Base-by-base conservation (phyloP, 2,113 vertebrate genomes). In the Gobius niger region DNA sequence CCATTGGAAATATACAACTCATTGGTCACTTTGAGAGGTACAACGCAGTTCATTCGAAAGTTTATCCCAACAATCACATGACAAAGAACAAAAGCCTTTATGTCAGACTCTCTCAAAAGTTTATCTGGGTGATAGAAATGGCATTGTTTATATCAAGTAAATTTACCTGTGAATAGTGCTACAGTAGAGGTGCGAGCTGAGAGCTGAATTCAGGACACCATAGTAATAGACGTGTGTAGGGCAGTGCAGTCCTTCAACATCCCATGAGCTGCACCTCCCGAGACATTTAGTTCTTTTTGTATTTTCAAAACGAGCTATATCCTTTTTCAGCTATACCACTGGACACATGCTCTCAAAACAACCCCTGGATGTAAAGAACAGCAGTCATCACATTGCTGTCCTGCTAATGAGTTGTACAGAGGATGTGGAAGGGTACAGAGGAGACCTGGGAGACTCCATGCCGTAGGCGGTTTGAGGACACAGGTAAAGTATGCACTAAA, bases 291-390 rank as follows among this genome's bases (percentile, higher is more conserved):
- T 50, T 60, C 42, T 61, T 52, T 54, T 60, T 40, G 47, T 8
- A 11, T 44, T 14, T 15, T 56, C 54, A 68, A 51, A 68, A 77
- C 14, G 57, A 72, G 24, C 61, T 60, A 3, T 34, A 34, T 34
- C 24, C 24, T 34, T 3, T 2, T 34, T 34, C 57, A 7, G 6
- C 65, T 67, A 63, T 63, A 80, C 72, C 80, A 65, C 65, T 63
- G 70, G 68, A 82, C 68, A 51, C 14, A 68, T 74, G 52, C 65
- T 82, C 70, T 73, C 63, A 68, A 75, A 65, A 80, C 66, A 81
- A 65, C 64, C 70, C 51, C 53, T 34, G 13, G 61, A 73, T 93
- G 90, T 89, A 89, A 87, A 87, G 90, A 91, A 84, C 47, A 56
- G 65, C 60, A 63, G 80, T 65, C 79, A 73, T 77, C 68, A 68